These are phyloP conservation scores for Andrena cerasifolii DNA, from an alignment of 1,140 invertebrate genomes.

Conservation along the genomic window DNA sequence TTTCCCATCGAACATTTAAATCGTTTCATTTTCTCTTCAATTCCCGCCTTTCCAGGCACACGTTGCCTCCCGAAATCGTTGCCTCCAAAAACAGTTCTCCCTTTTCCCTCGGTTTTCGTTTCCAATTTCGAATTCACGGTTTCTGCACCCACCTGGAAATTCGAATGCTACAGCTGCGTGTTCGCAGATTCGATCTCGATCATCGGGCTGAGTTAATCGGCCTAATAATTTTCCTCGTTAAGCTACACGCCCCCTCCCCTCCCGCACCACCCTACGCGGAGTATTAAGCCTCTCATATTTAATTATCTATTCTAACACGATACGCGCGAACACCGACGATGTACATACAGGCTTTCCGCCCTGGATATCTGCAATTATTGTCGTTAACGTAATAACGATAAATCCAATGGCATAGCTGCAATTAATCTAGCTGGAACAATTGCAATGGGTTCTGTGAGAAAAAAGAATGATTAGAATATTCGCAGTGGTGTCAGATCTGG, in stretches of 20 bases:
- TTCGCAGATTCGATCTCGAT: conserved; percentile 48
- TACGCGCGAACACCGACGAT: conserved; percentile 19
- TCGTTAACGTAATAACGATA: conserved; percentile 32
- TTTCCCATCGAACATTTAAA: too few species aligned
- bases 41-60: too few species aligned
- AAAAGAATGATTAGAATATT: too few species aligned
- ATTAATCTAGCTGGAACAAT: conserved; percentile 2
- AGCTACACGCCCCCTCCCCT: neutral
- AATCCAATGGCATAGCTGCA: neutral
- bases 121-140: neutral
- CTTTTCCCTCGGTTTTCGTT: neutral
- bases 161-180: conserved; percentile 2
- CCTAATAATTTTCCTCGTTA: conserved; percentile 58
- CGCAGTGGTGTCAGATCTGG: too few species aligned
- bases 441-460: too few species aligned
- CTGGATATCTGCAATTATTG: conserved; percentile 25
- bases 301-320: conserved; percentile 53
- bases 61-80: too few species aligned
- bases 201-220: conserved; percentile 47
- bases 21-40: too few species aligned
- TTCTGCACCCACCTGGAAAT: conserved; percentile 3
- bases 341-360: conserved; percentile 42
- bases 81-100: too few species aligned
- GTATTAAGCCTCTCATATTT: conserved; percentile 56
- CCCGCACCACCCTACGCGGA: neutral